Evolutionary conservation across 2,888 invertebrate species (phyloP).

Genomic region (Fragum sueziense): DNA sequence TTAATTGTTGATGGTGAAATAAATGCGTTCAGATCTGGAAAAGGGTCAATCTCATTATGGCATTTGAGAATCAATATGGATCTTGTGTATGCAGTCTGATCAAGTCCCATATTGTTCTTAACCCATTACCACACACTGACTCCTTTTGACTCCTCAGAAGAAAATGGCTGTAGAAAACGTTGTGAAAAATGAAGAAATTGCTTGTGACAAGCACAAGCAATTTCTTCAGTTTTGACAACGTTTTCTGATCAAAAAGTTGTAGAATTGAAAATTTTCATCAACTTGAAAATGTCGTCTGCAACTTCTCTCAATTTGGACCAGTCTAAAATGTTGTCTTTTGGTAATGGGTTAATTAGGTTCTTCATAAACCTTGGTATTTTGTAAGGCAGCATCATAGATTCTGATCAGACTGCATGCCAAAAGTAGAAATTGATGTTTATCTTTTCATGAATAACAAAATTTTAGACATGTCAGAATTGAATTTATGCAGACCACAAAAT

Average conservation of each 20-base stretch:
- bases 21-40: not conserved
- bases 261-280: too few relatives aligned
- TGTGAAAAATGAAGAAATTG: not conserved
- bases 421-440: not conserved
- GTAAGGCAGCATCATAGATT: not conserved
- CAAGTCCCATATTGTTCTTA: too few relatives aligned
- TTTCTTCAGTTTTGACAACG: not conserved
- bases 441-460: not conserved
- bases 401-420: not conserved
- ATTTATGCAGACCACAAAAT: not conserved
- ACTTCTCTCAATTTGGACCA: too few relatives aligned
- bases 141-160: too few relatives aligned
- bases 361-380: not conserved
- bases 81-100: not conserved
- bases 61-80: not conserved
- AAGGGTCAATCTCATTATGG: not conserved
- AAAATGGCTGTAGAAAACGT: constrained; percentile 3
- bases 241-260: not conserved
- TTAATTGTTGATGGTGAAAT: not conserved
- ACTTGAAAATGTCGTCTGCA: too few relatives aligned
- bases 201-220: not conserved
- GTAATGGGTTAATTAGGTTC: not conserved
- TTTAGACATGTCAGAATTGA: not conserved
- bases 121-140: too few relatives aligned
- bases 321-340: not conserved